A percentile compares a stretch with the other conserved stretches of the same genome.
Evolutionary conservation across 1,140 invertebrate species (phyloP).

Genomic region (Euglossa dilemma): DNA sequence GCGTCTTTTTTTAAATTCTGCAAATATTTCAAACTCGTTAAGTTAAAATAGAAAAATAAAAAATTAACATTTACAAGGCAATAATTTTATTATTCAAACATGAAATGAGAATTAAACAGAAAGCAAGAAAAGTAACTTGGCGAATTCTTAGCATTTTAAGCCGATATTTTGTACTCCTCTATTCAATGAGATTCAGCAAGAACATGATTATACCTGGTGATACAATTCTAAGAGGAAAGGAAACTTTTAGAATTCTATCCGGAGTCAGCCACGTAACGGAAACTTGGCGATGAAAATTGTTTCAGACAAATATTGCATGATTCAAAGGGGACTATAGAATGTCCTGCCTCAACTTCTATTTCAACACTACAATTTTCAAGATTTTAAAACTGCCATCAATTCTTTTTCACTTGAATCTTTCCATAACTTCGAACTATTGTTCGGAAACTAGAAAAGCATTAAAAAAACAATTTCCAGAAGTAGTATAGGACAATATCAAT

Average conservation of each 20-base stretch:
- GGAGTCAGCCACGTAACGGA: not conserved
- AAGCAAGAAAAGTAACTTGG: not conserved
- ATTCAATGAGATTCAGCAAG: constrained; percentile 36
- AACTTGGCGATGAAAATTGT: constrained; percentile 39
- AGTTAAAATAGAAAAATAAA: no score
- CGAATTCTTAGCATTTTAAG: not conserved
- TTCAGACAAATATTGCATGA: constrained; percentile 44
- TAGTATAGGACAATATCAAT: no score
- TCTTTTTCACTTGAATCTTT: not conserved
- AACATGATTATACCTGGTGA: constrained; percentile 50
- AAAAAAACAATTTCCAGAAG: not conserved
- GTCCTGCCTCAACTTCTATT: not conserved
- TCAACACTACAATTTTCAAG: not conserved
- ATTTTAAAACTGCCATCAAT: not conserved
- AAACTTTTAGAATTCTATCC: constrained; percentile 33
- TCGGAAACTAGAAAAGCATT: not conserved
- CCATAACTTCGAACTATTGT: no score
- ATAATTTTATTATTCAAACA: not conserved
- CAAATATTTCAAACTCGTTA: no score
- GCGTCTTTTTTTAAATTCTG: no score
- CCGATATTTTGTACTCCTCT: constrained; percentile 12
- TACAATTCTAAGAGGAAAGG: constrained; percentile 36
- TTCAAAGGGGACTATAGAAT: constrained; percentile 3
- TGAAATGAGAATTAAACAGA: not conserved
- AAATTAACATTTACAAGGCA: not conserved